A percentile compares a stretch with the other conserved stretches of the same genome.
These are phyloP conservation scores for Sitodiplosis mosellana DNA, from an alignment of 1,140 invertebrate genomes.

Conservation along the genomic window DNA sequence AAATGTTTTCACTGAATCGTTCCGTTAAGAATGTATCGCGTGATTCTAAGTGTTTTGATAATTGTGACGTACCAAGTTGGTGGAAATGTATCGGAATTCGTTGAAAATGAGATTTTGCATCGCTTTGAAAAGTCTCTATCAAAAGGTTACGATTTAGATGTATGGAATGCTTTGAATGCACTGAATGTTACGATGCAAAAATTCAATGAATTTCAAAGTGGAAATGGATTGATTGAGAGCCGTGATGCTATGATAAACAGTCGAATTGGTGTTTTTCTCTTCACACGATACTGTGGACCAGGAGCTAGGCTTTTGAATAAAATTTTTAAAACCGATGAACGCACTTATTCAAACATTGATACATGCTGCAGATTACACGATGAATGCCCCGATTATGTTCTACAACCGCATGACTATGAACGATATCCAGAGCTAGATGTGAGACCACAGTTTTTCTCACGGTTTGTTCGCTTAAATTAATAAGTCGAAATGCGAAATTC, in stretches of 20 bases:
- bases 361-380: not conserved
- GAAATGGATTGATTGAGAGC: no score
- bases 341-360: not conserved
- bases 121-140: no score
- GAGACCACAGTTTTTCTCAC: not conserved
- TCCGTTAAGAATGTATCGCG: no score
- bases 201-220: no score
- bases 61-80: no score
- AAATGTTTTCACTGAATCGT: no score
- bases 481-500: not conserved
- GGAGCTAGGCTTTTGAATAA: not conserved
- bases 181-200: no score
- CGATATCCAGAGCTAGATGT: not conserved
- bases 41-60: no score
- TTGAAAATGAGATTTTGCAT: no score
- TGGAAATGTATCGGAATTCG: no score
- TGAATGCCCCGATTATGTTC: not conserved
- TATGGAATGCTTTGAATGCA: no score
- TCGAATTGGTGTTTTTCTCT: not conserved
- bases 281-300: conserved; percentile 1
- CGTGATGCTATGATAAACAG: not conserved
- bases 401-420: not conserved
- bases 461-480: not conserved
- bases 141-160: no score
- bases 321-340: not conserved